Base-by-base conservation (phyloP, 2,888 invertebrate species). In the Metallyticus violacea region DNA sequence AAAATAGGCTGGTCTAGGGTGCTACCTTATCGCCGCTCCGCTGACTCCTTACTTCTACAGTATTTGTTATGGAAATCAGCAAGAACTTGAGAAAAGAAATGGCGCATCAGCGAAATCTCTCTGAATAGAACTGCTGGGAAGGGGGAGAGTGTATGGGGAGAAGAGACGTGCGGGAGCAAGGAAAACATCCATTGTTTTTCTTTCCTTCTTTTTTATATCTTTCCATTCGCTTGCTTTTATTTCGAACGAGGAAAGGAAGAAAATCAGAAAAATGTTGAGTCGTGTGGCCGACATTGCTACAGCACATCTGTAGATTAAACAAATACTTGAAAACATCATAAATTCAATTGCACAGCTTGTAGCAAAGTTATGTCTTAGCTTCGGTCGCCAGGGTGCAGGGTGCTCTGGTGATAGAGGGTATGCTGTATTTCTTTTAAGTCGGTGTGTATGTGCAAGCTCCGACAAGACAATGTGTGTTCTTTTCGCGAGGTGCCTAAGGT, bases 31-130 rank as follows among this genome's bases (percentile, higher is more conserved):
- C 40, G 40, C 2, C 40, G 40, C 40, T 62, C 40, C 40, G 40
- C 40, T 62, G 40, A 62, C 40, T 62, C 40, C 1, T 40, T 30
- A 9, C 81, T 81, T 9, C 26, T 28, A 6, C 81, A 30, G 22
- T 30, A 26, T 81, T 81, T 81, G 81, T 81, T 81, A 81, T 81
- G 81, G 81, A 81, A 81, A 81, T 81, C 81, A 81, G 81, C 40
- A 62, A 62, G 40, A 62, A 62, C 40, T 62, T 62, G 40, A 62
- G 40, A 62, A 62, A 62, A 62, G 40, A 62, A 62, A 62, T 62
- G 40, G 40, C 15, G 40, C 40, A 62, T 62, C 40, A 62, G 40
- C 40, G 40, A 62, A 62, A 62, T 62, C 40, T 62, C 40, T 62
- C 40, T 62, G 40, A 62, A 62, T 62, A 62, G 40, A 62, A 62